Evolutionary conservation across 2,888 invertebrate species (phyloP).

Genomic region (Phaedon cochleariae): DNA sequence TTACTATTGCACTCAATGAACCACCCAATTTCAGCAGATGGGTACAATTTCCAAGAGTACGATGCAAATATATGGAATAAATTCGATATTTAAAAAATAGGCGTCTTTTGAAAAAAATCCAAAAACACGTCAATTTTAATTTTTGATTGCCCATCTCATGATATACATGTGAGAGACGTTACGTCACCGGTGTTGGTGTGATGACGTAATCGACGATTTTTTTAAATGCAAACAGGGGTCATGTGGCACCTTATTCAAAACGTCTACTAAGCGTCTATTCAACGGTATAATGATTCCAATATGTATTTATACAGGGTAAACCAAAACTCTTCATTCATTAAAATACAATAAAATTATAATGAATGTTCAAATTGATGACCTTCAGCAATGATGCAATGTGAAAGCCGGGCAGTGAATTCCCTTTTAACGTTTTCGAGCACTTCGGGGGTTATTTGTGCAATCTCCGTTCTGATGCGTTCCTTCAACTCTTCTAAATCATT

Average conservation of each 20-base stretch:
- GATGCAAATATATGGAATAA: too few species aligned
- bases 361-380: slow-evolving; percentile 12
- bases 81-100: too few species aligned
- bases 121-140: neutral
- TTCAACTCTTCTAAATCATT: slow-evolving; percentile 13
- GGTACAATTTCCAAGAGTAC: too few species aligned
- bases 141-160: slow-evolving; percentile 6
- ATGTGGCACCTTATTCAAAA: slow-evolving; percentile 3
- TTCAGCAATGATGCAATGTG: slow-evolving; percentile 18
- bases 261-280: slow-evolving; percentile 11
- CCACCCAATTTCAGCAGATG: too few species aligned
- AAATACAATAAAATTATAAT: slow-evolving; percentile 14
- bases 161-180: slow-evolving; percentile 7
- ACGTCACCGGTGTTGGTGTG: neutral
- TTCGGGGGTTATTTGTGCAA: slow-evolving; percentile 17
- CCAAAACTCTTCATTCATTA: neutral
- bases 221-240: slow-evolving; percentile 7
- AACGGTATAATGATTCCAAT: slow-evolving; percentile 12
- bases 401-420: slow-evolving; percentile 12
- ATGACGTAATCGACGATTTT: slow-evolving; percentile 9
- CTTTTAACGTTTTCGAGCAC: slow-evolving; percentile 11
- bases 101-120: too few species aligned
- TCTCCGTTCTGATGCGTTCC: slow-evolving; percentile 15
- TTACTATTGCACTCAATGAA: too few species aligned
- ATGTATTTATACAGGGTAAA: slow-evolving; percentile 12